Base-by-base conservation (phyloP, 1,140 invertebrate genomes). In the Brachystomella parvula region DNA sequence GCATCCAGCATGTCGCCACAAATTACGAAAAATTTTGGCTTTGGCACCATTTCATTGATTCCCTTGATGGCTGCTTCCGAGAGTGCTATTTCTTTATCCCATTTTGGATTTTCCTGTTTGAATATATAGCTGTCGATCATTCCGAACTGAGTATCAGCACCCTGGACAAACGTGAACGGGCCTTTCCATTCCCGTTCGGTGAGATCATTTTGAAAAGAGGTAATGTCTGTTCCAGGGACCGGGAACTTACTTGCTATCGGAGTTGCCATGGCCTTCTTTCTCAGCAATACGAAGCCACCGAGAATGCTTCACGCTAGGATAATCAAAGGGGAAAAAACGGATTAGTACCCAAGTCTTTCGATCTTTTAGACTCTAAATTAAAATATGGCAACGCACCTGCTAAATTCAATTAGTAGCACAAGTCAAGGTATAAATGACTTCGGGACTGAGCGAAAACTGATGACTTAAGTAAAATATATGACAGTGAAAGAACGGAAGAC, bases 1-100 rank as follows among this genome's bases (percentile, higher is more conserved):
- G 81, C 81, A 75, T 84, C 76, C 56, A 81, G 71, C 47, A 84
- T 73, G 74, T 84, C 83, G 1, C 83, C 83, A 74, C 83, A 84
- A 19, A 84, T 76, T 19, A 84, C 76, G 64, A 83, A 78, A 74
- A 84, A 84, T 61, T 75, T 76, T 30, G 83, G 83, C 63, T 75
- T 78, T 1, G 82, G 83, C 1, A 63, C 71, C 74, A 83, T 77
- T 31, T 68, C 32, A 74, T 84, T 84, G 12, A 81, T 75, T 61
- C 76, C 76, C 2, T 76, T 44, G 24, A 84, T 78, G 29, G 77
- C 75, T 66, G 73, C 65, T 39, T 73, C 66, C 1, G 77, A 73
- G 21, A 81, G 71, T 12, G 69, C 64, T 9, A 82, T 80, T 74
- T 84, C 83, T 71, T 80, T 74, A 29, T 79, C 75, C 83, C 83